Base-by-base conservation (phyloP, 2,888 invertebrate species). In the Cataglyphis cursor region DNA sequence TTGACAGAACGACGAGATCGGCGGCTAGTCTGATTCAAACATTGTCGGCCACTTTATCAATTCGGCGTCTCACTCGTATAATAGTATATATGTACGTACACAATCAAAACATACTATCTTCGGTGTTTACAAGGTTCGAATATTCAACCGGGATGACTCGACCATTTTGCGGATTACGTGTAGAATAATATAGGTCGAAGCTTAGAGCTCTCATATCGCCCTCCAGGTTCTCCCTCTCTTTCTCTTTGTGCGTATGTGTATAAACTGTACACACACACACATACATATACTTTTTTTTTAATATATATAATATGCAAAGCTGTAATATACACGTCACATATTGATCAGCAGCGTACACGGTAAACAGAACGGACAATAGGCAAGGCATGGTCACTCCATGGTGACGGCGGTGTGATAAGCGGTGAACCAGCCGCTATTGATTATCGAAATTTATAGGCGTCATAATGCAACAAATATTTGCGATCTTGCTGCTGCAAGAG, bases 391-490 rank as follows among this genome's bases (percentile, higher is more conserved):
- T 82, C 72, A 86, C 70, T 8, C 75, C 84, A 72, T 74, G 82
- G 59, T 57, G 76, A 44, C 54, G 81, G 75, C 12, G 24, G 65
- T 18, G 48, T 21, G 57, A 28, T 9, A 12, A 68, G 54, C 57
- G 57, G 68, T 44, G 66, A 64, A 57, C 72, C 38, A 57, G 44
- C 38, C 68, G 62, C 80, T 90, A 91, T 91, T 88, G 91, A 91
- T 91, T 91, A 90, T 90, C 86, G 78, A 84, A 90, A 90, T 90
- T 91, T 91, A 90, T 89, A 87, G 88, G 81, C 74, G 84, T 76
- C 85, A 85, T 87, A 87, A 88, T 88, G 88, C 90, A 89, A 89
- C 89, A 91, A 91, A 91, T 91, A 89, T 91, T 91, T 90, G 89
- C 89, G 88, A 90, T 90, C 88, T 91, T 90, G 83, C 76, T 4